Conservation (phyloP, 2,113 vertebrate species). For the Numenius arquata region DNA sequence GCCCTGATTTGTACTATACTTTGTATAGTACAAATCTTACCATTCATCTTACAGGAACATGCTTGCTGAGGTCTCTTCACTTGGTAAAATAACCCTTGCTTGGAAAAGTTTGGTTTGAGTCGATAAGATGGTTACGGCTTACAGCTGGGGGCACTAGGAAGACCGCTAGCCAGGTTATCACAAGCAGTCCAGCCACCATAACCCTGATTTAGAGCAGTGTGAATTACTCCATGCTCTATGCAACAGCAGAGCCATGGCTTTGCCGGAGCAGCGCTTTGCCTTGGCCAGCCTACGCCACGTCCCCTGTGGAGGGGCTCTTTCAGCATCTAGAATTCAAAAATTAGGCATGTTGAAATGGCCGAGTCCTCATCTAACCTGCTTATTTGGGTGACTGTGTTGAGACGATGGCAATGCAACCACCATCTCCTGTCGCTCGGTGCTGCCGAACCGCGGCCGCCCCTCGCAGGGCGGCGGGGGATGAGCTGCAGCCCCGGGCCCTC, state of each 20-base stretch:
- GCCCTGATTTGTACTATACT: not conserved
- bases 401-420: rapidly evolving
- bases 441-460: not conserved
- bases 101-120: not conserved
- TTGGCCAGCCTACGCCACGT: rapidly evolving
- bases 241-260: not conserved
- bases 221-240: rapidly evolving
- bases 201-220: rapidly evolving
- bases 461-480: not conserved
- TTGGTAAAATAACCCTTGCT: not conserved
- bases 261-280: rapidly evolving
- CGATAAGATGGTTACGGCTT: rapidly evolving
- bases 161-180: not conserved
- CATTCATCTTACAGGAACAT: rapidly evolving
- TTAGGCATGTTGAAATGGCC: rapidly evolving
- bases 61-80: rapidly evolving
- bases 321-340: rapidly evolving
- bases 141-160: not conserved
- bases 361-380: rapidly evolving
- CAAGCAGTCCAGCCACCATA: not conserved
- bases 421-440: rapidly evolving
- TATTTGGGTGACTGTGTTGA: rapidly evolving
- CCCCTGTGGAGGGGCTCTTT: rapidly evolving
- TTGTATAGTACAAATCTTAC: too few species aligned
- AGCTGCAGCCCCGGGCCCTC: not conserved